phyloP scores from a whole-genome alignment of 2,113 vertebrate species.

The Melanocharis versteri region DNA sequence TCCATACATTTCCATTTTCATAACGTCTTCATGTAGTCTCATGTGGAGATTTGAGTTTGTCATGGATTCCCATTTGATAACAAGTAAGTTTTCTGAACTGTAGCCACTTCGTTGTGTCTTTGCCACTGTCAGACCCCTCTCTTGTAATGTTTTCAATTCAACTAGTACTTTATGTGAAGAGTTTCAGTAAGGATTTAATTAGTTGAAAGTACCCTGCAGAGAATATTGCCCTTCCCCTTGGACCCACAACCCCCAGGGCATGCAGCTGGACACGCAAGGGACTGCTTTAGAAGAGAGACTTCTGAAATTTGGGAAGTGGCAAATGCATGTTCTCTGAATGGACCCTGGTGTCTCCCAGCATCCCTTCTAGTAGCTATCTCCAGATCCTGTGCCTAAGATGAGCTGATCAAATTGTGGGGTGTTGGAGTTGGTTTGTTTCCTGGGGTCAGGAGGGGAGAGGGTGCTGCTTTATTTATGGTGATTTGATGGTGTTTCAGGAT shows the following conservation, averaged over 20 bases:
- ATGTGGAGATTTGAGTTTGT: background rate
- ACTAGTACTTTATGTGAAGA: background rate
- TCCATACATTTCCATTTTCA: slow-evolving; percentile 6
- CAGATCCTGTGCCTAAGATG: background rate
- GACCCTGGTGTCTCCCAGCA: background rate
- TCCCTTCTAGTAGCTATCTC: background rate
- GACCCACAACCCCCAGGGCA: background rate
- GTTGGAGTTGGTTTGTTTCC: background rate
- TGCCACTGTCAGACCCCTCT: background rate
- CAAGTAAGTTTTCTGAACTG: background rate
- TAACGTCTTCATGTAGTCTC: background rate
- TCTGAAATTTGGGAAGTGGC: background rate
- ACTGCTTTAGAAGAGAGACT: background rate
- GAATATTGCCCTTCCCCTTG: background rate
- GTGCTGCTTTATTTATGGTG: background rate
- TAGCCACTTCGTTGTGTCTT: background rate
- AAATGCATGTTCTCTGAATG: background rate
- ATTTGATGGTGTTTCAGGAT: background rate
- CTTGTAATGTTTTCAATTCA: background rate
- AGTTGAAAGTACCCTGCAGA: background rate
- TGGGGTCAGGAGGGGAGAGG: background rate
- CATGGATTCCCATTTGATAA: background rate
- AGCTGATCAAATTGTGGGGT: background rate
- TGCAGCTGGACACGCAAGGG: background rate
- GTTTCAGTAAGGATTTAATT: background rate